Percentiles rank a stretch among this genome's conserved stretches.
Evolutionary conservation across 53 echinoderm and acorn worm species (phyloP).

Genomic region (Astropecten irregularis): DNA sequence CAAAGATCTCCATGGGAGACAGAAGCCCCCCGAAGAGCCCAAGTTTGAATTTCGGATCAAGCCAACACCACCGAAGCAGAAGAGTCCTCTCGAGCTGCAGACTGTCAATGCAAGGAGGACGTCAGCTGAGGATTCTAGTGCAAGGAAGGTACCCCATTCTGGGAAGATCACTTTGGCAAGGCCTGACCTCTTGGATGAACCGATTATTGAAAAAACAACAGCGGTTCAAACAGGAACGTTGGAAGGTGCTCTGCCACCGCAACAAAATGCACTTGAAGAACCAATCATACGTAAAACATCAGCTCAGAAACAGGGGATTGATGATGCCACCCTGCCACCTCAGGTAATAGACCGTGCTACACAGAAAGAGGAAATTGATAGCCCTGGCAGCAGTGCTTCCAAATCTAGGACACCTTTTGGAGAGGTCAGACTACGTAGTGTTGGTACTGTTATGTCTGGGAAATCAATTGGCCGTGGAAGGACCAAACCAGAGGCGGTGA

Average conservation of each 20-base stretch:
- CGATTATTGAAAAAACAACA: background rate
- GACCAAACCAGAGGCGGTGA: background rate
- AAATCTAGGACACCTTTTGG: conserved; percentile 25
- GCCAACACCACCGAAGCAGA: conserved; percentile 78
- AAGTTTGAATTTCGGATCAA: conserved; percentile 81
- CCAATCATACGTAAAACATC: conserved; percentile 14
- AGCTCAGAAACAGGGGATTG: conserved; percentile 48
- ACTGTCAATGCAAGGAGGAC: conserved; percentile 45
- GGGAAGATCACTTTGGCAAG: conserved; percentile 27
- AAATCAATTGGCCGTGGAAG: conserved; percentile 23
- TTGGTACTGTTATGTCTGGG: conserved; percentile 34
- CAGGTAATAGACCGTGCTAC: background rate
- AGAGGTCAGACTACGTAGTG: conserved; percentile 35
- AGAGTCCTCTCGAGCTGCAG: conserved; percentile 35
- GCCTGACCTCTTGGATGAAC: conserved; percentile 7
- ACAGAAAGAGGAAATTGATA: conserved; percentile 11
- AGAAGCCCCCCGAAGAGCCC: conserved; percentile 31
- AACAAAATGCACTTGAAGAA: background rate
- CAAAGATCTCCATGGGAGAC: background rate
- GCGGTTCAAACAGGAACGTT: background rate
- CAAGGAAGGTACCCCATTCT: background rate
- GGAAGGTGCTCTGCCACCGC: conserved; percentile 20
- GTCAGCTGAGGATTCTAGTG: conserved; percentile 25
- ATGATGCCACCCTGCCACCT: conserved; percentile 42
- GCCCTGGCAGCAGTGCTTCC: conserved; percentile 36